Conservation (phyloP, 2,113 vertebrate species). For the Aythya baeri region DNA sequence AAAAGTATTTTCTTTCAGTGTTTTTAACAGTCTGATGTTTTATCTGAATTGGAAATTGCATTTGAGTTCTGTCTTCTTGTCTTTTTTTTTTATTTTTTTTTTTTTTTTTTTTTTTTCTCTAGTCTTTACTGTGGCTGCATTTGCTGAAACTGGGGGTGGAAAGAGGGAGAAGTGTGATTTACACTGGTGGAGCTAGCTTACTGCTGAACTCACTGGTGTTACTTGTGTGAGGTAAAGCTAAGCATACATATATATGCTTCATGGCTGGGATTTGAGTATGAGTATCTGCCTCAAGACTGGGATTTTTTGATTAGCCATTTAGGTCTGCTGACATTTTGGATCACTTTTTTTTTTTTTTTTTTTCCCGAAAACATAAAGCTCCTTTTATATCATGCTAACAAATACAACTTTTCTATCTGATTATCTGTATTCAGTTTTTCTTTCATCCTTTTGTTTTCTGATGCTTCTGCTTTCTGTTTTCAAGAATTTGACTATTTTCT, state of each 20-base stretch:
- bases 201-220: slow-evolving; percentile 37
- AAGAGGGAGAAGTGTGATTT: slow-evolving; percentile 52
- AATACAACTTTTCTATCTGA: not conserved
- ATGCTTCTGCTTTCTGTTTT: not conserved
- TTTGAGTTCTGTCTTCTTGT: slow-evolving; percentile 21
- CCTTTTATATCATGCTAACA: not conserved
- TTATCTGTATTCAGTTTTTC: not conserved
- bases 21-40: slow-evolving; percentile 23
- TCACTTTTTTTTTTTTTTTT: not conserved
- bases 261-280: not conserved
- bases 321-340: not conserved
- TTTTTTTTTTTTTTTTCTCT: not conserved
- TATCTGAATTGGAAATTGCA: slow-evolving; percentile 39
- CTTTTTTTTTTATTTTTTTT: not conserved
- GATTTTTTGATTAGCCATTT: slow-evolving; percentile 3
- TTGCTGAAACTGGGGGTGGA: slow-evolving; percentile 48
- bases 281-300: not conserved
- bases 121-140: slow-evolving; percentile 36
- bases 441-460: not conserved
- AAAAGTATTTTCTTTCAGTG: slow-evolving; percentile 6
- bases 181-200: slow-evolving; percentile 27
- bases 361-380: not conserved
- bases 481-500: slow-evolving; percentile 1
- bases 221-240: slow-evolving; percentile 54
- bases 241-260: slow-evolving; percentile 19